Conservation (phyloP, 92 coral and sea anemone genomes). For the Porites cylindrica region DNA sequence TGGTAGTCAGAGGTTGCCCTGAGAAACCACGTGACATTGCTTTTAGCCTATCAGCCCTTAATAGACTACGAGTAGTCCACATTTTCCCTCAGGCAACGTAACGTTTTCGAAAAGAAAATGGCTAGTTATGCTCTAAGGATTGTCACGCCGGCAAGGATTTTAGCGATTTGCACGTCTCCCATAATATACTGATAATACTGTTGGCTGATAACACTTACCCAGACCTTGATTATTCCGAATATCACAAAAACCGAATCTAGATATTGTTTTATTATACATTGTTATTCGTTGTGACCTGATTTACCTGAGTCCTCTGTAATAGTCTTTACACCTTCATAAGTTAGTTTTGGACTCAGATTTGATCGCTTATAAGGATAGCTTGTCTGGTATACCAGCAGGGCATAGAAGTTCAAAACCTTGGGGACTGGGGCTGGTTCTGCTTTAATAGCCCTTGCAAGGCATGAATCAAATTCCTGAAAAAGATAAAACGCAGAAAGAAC, state of each 20-base stretch:
- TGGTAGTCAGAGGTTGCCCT: too few relatives aligned
- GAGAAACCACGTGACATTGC: background rate
- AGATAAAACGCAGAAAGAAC: background rate
- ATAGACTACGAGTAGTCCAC: too few relatives aligned
- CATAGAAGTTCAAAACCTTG: background rate
- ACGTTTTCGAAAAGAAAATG: background rate
- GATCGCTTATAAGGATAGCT: background rate
- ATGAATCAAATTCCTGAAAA: too few relatives aligned
- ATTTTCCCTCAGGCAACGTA: background rate
- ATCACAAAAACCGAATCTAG: background rate
- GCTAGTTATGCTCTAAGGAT: background rate
- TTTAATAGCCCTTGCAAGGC: too few relatives aligned
- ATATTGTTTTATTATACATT: too few relatives aligned
- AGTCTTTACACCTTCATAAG: background rate
- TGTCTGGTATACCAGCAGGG: background rate
- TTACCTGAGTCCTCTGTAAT: background rate
- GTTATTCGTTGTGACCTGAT: too few relatives aligned
- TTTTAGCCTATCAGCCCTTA: too few relatives aligned
- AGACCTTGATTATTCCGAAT: too few relatives aligned
- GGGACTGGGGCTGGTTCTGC: background rate
- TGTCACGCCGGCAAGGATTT: too few relatives aligned
- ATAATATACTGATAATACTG: too few relatives aligned
- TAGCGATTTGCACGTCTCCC: too few relatives aligned
- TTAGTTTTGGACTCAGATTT: background rate
- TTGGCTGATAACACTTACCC: too few relatives aligned